Conservation (phyloP, 2,113 vertebrate genomes). For the Crotophaga sulcirostris region DNA sequence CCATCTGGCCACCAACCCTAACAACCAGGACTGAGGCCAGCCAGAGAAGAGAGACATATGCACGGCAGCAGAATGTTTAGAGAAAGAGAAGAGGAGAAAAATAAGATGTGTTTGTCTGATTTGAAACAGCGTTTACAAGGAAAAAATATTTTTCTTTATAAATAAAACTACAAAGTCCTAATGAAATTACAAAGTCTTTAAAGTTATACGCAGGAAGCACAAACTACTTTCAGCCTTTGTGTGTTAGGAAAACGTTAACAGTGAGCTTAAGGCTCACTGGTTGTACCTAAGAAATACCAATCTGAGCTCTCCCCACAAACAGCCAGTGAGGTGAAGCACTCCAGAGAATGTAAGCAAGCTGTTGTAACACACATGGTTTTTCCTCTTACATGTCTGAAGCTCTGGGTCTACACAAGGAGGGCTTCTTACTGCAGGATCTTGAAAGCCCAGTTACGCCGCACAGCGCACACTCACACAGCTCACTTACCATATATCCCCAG, state of each 20-base stretch:
- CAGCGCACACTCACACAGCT: neutral
- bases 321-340: neutral
- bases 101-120: neutral
- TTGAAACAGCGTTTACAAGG: neutral
- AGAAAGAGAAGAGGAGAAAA: constrained; percentile 12
- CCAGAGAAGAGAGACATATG: constrained; percentile 42
- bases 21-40: constrained; percentile 46
- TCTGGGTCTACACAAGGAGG: neutral
- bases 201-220: neutral
- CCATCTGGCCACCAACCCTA: constrained; percentile 56
- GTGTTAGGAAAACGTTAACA: neutral
- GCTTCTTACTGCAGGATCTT: neutral
- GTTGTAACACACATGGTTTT: neutral
- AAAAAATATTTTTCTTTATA: neutral
- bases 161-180: neutral
- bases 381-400: neutral
- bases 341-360: neutral
- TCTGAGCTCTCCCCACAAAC: neutral
- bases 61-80: constrained; percentile 38
- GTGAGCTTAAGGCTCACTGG: neutral
- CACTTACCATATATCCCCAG: constrained; percentile 96
- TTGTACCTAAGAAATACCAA: neutral
- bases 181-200: neutral
- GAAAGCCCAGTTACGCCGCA: neutral
- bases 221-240: neutral